These are phyloP conservation scores for Sphecodes monilicornis DNA, from an alignment of 2,888 invertebrate species.

Conservation along the genomic window DNA sequence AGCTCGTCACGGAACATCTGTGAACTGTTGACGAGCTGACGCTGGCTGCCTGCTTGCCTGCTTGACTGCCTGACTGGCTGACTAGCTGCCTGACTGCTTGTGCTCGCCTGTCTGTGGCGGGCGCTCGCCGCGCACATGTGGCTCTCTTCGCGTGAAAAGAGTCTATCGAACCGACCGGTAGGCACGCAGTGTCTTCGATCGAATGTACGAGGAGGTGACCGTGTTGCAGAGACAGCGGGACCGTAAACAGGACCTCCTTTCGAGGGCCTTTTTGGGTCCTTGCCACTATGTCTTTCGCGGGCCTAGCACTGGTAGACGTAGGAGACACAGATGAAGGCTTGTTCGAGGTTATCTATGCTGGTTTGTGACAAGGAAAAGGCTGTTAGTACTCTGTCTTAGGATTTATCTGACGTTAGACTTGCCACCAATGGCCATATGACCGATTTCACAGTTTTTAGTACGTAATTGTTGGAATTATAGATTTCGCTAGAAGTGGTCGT, in stretches of 20 bases:
- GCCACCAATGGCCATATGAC: no score
- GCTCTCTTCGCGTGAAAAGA: slow-evolving; percentile 28
- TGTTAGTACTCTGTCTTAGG: no score
- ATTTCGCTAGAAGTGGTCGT: no score
- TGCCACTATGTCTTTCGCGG: not conserved
- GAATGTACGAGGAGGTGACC: slow-evolving; percentile 2
- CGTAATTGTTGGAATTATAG: no score
- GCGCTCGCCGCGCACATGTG: slow-evolving; percentile 41
- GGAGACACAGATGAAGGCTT: not conserved
- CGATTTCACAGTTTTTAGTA: no score
- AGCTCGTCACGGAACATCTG: slow-evolving; percentile 60
- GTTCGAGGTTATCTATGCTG: not conserved
- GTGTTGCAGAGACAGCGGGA: not conserved
- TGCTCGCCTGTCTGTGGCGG: slow-evolving; percentile 7
- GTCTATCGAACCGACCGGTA: slow-evolving; percentile 16
- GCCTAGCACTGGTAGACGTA: not conserved
- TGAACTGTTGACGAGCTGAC: slow-evolving; percentile 53
- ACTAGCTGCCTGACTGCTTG: slow-evolving; percentile 2
- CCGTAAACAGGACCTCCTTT: slow-evolving; percentile 3
- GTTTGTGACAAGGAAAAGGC: no score
- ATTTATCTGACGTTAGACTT: no score
- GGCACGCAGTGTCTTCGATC: slow-evolving; percentile 27
- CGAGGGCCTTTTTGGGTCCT: not conserved
- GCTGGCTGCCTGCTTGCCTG: slow-evolving; percentile 6
- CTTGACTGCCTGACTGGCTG: not conserved